phyloP scores from a whole-genome alignment of 2,797 vertebrate species.

The Enteromius paludinosus region DNA sequence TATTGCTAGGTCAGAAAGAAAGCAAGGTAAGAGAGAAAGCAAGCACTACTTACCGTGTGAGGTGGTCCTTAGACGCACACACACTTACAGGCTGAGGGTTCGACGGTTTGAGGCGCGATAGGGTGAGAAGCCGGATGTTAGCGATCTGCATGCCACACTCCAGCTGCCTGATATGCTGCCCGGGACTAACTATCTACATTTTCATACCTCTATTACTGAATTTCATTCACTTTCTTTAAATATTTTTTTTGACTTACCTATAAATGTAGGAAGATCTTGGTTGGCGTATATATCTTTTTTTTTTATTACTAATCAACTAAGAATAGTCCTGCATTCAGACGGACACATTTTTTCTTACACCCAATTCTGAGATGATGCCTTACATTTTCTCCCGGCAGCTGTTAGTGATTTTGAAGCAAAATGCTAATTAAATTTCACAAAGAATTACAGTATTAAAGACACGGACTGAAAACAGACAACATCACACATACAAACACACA shows the following conservation, averaged over 20 bases:
- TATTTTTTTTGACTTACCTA: conserved; percentile 29
- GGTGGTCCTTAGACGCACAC: conserved; percentile 81
- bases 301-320: conserved; percentile 7
- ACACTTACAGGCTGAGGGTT: conserved; percentile 86
- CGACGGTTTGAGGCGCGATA: conserved; percentile 88
- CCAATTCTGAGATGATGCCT: conserved; percentile 62
- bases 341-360: conserved; percentile 6
- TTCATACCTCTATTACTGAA: neutral
- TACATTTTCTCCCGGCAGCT: conserved; percentile 74
- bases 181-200: conserved; percentile 57
- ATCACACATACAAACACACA: conserved; percentile 70
- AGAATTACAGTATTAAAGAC: conserved; percentile 79
- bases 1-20: conserved; percentile 57
- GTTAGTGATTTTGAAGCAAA: conserved; percentile 88
- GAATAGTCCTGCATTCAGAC: neutral
- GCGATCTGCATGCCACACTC: conserved; percentile 91
- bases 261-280: neutral
- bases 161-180: conserved; percentile 63
- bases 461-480: conserved; percentile 78
- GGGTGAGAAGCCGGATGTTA: conserved; percentile 97
- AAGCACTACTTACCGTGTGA: conserved; percentile 91
- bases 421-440: conserved; percentile 81
- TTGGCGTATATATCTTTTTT: neutral
- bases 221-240: neutral
- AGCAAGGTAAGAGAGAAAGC: conserved; percentile 77